Percentiles rank a stretch among this genome's conserved stretches.
phyloP scores from a whole-genome alignment of 2,113 vertebrate genomes.

The Ahaetulla prasina region DNA sequence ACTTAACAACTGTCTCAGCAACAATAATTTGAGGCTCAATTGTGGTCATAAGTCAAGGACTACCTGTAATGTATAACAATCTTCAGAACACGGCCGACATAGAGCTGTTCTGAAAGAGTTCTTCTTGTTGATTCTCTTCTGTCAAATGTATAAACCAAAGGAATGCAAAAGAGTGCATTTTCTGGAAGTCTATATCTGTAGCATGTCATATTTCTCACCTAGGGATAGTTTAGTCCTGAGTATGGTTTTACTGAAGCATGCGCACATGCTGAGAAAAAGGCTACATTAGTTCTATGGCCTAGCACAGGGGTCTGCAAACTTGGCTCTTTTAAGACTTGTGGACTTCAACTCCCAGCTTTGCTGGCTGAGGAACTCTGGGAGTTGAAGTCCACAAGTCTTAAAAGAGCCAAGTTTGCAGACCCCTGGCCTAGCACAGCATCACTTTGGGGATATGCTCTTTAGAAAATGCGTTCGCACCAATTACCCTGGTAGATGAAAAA shows the following conservation, averaged over 20 bases:
- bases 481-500: neutral
- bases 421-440: neutral
- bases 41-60: neutral
- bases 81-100: neutral
- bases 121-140: neutral
- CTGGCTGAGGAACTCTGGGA: too few species aligned
- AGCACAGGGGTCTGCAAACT: too few species aligned
- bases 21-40: neutral
- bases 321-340: too few species aligned
- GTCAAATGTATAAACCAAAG: neutral
- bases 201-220: neutral
- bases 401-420: too few species aligned
- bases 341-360: too few species aligned
- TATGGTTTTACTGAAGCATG: neutral
- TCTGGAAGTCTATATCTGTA: neutral
- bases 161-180: neutral
- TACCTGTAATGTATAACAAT: neutral
- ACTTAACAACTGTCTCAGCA: neutral
- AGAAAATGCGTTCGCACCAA: neutral
- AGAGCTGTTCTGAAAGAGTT: neutral
- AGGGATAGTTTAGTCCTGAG: neutral
- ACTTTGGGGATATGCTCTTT: neutral
- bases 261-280: neutral
- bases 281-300: neutral
- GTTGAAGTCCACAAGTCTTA: too few species aligned